Evolutionary conservation across 2,888 invertebrate genomes (phyloP), one percentile per base, ranked within the genome.

Genomic region (Protophormia terraenovae): DNA sequence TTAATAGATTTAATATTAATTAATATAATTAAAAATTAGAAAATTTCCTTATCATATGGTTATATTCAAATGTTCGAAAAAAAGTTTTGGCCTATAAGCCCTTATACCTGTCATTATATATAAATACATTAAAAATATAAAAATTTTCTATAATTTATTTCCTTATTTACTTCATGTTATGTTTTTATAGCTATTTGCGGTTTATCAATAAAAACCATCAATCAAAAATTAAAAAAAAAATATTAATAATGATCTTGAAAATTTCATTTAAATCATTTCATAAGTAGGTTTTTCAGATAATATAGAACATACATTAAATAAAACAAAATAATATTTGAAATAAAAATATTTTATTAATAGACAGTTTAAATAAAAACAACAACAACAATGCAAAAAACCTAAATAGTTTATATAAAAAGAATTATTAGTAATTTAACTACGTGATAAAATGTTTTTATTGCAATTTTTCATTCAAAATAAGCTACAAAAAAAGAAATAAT

Each of bases 191-290:
- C 50, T 19, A 19, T 24, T 27, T 72, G 35, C 27, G 27, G 8
- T 58, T 82, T 62, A 82, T 75, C 75, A 76, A 55, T 71, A 76
- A 64, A n/a, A 82, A 69, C 75, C 82, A 76, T 81, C 75, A 76
- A 81, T 81, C 75, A 81, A 81, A 76, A 16, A 8, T 50, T 50
- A 62, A 53, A 75, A 69, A 53, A 53, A 75, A 69, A n/a, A n/a
- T n/a, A n/a, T n/a, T n/a, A n/a, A n/a, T n/a, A n/a, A 45, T 71
- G 75, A 69, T 69, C 53, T 53, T 76, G 76, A 76, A 69, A 75
- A 69, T 69, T 76, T 66, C 27, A 53, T 58, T 84, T 55, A 64
- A 69, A 75, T 79, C 58, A 76, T 7, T 45, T 35, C 6, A 19
- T 53, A 78, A 75, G 73, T 84, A 76, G 69, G 75, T 84, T 76